Conservation (phyloP, 1,140 invertebrate genomes). For the Neotoxoptera formosana region DNA sequence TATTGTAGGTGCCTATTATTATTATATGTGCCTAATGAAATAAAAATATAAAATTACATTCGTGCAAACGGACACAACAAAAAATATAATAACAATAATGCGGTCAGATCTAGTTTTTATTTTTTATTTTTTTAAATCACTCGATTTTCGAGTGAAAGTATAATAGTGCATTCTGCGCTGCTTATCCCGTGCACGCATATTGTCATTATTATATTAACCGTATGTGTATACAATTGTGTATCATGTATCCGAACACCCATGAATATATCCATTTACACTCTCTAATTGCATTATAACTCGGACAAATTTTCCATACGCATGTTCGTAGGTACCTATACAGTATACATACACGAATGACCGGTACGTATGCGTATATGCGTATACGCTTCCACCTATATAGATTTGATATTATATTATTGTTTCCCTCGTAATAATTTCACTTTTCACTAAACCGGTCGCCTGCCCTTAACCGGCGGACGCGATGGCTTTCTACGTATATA, state of each 20-base stretch:
- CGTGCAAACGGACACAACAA: background rate
- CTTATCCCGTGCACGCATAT: slow-evolving; percentile 44
- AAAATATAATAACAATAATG: slow-evolving; percentile 22
- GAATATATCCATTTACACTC: slow-evolving; percentile 57
- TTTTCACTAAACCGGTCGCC: slow-evolving; percentile 29
- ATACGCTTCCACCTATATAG: background rate
- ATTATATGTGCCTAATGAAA: background rate
- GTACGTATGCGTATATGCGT: background rate
- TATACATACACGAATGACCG: background rate
- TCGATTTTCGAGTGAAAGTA: slow-evolving; percentile 53
- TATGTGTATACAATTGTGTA: slow-evolving; percentile 42
- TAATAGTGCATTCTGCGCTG: slow-evolving; percentile 42
- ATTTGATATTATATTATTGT: slow-evolving; percentile 52
- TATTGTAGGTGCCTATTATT: background rate
- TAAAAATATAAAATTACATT: slow-evolving; percentile 1
- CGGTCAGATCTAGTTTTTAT: slow-evolving; percentile 37
- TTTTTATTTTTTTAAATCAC: slow-evolving; percentile 17
- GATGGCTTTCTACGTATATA: slow-evolving; percentile 37
- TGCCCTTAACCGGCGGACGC: slow-evolving; percentile 44
- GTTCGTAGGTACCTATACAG: background rate
- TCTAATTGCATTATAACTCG: slow-evolving; percentile 56
- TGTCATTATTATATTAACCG: slow-evolving; percentile 37
- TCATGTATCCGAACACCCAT: slow-evolving; percentile 36
- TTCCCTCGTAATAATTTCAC: slow-evolving; percentile 47
- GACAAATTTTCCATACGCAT: slow-evolving; percentile 45